Percentiles rank a stretch among this genome's conserved stretches.
phyloP scores from a whole-genome alignment of 2,797 vertebrate species.

The Megalops cyprinoides region DNA sequence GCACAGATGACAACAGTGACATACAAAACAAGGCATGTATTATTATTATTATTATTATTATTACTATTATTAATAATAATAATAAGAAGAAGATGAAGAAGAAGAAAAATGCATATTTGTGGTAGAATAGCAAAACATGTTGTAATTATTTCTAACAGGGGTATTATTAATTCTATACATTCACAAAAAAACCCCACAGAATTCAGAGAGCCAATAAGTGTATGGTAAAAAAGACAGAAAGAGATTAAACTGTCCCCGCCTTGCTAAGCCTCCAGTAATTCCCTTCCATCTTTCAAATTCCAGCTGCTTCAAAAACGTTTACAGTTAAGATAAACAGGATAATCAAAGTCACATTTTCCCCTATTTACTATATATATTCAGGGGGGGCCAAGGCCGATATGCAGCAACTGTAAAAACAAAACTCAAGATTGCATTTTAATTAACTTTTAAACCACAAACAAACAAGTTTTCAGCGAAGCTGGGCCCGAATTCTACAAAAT shows the following conservation, averaged over 20 bases:
- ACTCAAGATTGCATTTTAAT: constrained; percentile 75
- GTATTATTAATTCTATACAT: background rate
- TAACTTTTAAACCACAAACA: constrained; percentile 77
- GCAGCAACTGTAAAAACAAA: constrained; percentile 74
- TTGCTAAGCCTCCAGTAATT: constrained; percentile 42
- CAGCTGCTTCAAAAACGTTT: constrained; percentile 63
- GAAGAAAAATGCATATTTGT: background rate
- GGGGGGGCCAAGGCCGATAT: constrained; percentile 52
- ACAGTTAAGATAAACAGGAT: constrained; percentile 65
- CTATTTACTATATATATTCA: constrained; percentile 44
- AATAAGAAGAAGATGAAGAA: constrained; percentile 21
- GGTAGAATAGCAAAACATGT: background rate
- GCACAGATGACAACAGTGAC: background rate
- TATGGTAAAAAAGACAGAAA: constrained; percentile 1
- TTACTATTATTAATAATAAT: constrained; percentile 2
- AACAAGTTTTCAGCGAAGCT: constrained; percentile 74
- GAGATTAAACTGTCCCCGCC: constrained; percentile 18
- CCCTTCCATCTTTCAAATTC: constrained; percentile 58
- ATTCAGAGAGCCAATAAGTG: constrained; percentile 13
- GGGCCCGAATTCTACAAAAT: constrained; percentile 76
- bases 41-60: no score
- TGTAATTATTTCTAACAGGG: background rate
- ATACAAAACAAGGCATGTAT: background rate
- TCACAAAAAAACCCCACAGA: constrained; percentile 4
- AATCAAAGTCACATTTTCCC: constrained; percentile 65